Evolutionary conservation across 2,113 vertebrate species (phyloP).

Genomic region (Vanacampus margaritifer): DNA sequence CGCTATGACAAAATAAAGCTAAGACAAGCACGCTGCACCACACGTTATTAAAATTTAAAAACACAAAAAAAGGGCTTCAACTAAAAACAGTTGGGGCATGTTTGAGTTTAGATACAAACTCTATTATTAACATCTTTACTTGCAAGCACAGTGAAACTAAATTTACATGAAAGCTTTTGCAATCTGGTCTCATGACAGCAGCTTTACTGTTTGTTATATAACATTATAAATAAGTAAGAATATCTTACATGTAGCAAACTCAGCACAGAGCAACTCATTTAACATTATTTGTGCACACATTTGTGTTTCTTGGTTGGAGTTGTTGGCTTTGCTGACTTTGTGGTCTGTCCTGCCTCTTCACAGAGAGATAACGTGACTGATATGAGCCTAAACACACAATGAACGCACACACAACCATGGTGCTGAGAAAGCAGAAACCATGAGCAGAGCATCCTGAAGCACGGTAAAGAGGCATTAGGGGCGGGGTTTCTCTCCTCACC

Average conservation of each 20-base stretch:
- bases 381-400: slow-evolving; percentile 56
- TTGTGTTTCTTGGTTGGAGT: slow-evolving; percentile 36
- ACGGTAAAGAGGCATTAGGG: slow-evolving; percentile 35
- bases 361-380: slow-evolving; percentile 48
- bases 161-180: neutral
- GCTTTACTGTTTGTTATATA: slow-evolving; percentile 44
- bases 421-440: slow-evolving; percentile 53
- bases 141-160: neutral
- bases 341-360: slow-evolving; percentile 52
- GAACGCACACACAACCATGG: slow-evolving; percentile 26
- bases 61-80: slow-evolving; percentile 4
- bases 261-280: slow-evolving; percentile 28
- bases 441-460: slow-evolving; percentile 50
- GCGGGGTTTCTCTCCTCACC: slow-evolving; percentile 37
- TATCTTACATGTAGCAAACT: slow-evolving; percentile 7
- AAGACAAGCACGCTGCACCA: neutral
- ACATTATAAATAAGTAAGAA: slow-evolving; percentile 49
- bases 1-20: slow-evolving; percentile 11
- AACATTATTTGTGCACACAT: slow-evolving; percentile 40
- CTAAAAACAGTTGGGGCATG: slow-evolving; percentile 8
- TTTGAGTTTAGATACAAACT: slow-evolving; percentile 25
- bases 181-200: slow-evolving; percentile 15
- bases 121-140: slow-evolving; percentile 8
- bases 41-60: slow-evolving; percentile 24
- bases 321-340: slow-evolving; percentile 52